These are phyloP conservation scores for Synanthedon tipuliformis DNA, from an alignment of 2,888 invertebrate genomes.

Conservation along the genomic window DNA sequence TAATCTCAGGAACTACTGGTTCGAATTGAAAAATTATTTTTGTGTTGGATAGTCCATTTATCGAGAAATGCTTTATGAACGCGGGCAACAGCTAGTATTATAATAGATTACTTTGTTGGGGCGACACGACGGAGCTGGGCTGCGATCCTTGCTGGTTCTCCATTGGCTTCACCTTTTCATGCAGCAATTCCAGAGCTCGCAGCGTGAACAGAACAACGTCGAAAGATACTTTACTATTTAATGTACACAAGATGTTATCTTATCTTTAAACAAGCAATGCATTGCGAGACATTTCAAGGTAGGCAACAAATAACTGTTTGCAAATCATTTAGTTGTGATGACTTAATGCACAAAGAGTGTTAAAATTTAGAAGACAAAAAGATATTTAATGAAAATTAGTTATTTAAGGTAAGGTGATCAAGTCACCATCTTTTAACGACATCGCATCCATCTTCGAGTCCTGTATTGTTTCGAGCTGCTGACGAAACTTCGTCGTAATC, in stretches of 20 bases:
- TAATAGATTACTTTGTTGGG: conserved; percentile 49
- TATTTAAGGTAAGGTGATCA: conserved; percentile 1
- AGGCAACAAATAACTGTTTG: too few species aligned
- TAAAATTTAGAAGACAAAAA: background rate
- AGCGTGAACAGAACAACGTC: conserved; percentile 11
- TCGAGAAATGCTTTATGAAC: too few species aligned
- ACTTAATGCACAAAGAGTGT: background rate
- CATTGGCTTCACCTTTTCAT: conserved; percentile 72
- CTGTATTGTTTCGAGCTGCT: conserved; percentile 82
- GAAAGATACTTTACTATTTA: background rate
- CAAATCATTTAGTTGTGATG: too few species aligned
- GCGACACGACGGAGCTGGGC: conserved; percentile 57
- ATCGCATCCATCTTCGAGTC: conserved; percentile 89
- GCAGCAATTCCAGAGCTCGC: conserved; percentile 75
- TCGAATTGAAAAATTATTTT: too few species aligned
- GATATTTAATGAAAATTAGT: background rate
- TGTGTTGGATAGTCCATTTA: too few species aligned
- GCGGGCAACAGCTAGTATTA: too few species aligned
- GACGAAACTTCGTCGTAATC: conserved; percentile 84
- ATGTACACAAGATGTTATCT: too few species aligned
- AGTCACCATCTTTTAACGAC: conserved; percentile 78
- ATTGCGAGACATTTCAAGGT: too few species aligned
- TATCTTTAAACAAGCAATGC: too few species aligned
- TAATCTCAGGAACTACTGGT: too few species aligned
- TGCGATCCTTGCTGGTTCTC: conserved; percentile 51